Conservation (phyloP, 2,888 invertebrate species). For the Acrobeloides nanus region DNA sequence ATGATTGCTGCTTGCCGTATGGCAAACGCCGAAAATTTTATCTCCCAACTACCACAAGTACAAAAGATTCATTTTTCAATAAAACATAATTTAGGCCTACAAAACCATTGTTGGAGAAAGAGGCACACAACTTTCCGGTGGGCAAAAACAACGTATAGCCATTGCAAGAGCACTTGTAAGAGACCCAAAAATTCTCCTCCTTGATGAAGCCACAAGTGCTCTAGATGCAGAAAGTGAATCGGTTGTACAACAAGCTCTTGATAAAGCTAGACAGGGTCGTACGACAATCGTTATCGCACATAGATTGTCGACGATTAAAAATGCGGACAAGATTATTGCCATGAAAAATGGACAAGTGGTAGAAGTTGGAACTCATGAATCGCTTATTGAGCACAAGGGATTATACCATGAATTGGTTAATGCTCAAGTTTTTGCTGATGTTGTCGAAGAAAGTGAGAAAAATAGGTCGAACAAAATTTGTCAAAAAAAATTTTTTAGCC, state of each 20-base stretch:
- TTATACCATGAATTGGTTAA: constrained; percentile 62
- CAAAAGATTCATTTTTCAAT: neutral
- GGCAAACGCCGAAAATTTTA: constrained; percentile 57
- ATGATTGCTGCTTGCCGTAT: constrained; percentile 33
- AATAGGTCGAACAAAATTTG: too few relatives aligned
- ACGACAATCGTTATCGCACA: constrained; percentile 59
- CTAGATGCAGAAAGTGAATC: constrained; percentile 37
- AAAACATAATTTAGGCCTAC: constrained; percentile 3
- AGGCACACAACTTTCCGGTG: constrained; percentile 40
- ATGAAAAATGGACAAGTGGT: constrained; percentile 57
- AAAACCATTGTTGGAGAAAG: constrained; percentile 8
- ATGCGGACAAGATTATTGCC: constrained; percentile 58
- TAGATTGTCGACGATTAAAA: constrained; percentile 58
- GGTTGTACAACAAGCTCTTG: constrained; percentile 57
- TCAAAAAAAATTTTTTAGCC: too few relatives aligned
- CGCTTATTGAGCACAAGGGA: constrained; percentile 64
- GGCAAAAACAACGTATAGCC: constrained; percentile 35
- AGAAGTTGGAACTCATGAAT: constrained; percentile 67
- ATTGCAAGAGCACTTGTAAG: constrained; percentile 38
- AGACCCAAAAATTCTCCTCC: constrained; percentile 36
- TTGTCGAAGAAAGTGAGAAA: constrained; percentile 15
- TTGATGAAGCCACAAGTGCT: constrained; percentile 42
- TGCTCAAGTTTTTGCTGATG: constrained; percentile 25
- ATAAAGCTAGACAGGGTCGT: constrained; percentile 56
- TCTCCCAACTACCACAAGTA: constrained; percentile 53